Conservation (phyloP, 2,888 invertebrate species). For the Belgica antarctica region DNA sequence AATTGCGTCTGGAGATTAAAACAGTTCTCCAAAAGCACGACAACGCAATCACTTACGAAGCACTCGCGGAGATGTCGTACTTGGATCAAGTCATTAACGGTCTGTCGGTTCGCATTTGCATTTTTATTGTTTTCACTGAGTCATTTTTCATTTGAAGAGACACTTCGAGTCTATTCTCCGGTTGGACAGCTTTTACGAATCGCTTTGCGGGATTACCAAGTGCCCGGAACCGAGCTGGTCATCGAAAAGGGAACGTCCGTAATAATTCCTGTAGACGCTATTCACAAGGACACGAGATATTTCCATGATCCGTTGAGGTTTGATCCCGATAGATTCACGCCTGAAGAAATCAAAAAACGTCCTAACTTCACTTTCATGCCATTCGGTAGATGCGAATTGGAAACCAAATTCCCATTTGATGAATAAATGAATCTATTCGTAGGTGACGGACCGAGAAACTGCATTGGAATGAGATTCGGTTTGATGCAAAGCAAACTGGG, state of each 20-base stretch:
- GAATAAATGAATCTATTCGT: too few species aligned
- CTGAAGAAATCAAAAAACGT: constrained; percentile 31
- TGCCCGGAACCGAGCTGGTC: neutral
- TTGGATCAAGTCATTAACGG: constrained; percentile 32
- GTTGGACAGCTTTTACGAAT: neutral
- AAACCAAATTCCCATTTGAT: too few species aligned
- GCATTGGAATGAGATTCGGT: constrained; percentile 35
- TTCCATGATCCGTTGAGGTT: constrained; percentile 60
- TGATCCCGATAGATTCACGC: constrained; percentile 43
- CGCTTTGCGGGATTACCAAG: neutral
- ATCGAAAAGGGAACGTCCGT: constrained; percentile 39
- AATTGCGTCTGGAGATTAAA: constrained; percentile 28
- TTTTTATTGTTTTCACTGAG: too few species aligned
- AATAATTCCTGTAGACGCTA: constrained; percentile 28
- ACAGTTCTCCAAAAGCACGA: constrained; percentile 33
- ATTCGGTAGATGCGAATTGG: too few species aligned
- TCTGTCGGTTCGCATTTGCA: too few species aligned
- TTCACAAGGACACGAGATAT: constrained; percentile 52
- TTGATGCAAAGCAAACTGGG: neutral
- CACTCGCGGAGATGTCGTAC: constrained; percentile 29
- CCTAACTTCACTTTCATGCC: constrained; percentile 35
- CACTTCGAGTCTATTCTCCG: constrained; percentile 45
- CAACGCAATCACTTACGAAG: constrained; percentile 31
- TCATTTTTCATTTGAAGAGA: constrained; percentile 44
- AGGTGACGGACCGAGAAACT: constrained; percentile 44